Evolutionary conservation across 2,797 vertebrate species (phyloP).

Genomic region (Meriones psammophilus): DNA sequence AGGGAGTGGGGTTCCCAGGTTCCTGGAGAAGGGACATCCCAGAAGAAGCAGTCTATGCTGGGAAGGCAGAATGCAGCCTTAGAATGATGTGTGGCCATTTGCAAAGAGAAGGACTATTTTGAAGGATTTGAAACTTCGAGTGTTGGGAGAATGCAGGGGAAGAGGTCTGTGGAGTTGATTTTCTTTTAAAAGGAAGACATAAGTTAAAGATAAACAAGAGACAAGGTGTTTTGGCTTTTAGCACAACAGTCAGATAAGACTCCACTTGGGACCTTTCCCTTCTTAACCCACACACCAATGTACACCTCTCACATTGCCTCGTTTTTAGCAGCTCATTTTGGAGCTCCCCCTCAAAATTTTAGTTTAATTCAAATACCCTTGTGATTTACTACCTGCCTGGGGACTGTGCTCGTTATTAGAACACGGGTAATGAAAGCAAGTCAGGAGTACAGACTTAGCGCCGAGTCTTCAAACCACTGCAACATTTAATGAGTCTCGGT

Average conservation of each 20-base stretch:
- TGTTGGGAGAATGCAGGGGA: not conserved
- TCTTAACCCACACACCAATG: not conserved
- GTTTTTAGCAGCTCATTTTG: not conserved
- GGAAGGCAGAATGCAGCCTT: rapidly evolving
- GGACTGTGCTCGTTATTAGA: slow-evolving; percentile 14
- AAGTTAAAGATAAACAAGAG: slow-evolving; percentile 16
- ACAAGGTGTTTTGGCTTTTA: not conserved
- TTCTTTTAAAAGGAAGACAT: slow-evolving; percentile 57
- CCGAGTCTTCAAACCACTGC: not conserved
- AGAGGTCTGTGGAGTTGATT: not conserved
- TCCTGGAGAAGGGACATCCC: not conserved
- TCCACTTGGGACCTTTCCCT: not conserved
- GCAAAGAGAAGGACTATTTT: not conserved
- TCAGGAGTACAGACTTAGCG: slow-evolving; percentile 12
- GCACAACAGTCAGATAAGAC: not conserved
- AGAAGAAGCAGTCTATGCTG: not conserved
- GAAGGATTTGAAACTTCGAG: not conserved
- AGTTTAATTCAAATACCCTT: slow-evolving; percentile 41
- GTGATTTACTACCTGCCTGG: slow-evolving; percentile 5
- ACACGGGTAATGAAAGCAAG: not conserved
- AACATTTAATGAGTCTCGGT: not conserved
- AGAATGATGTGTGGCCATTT: not conserved
- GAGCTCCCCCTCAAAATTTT: slow-evolving; percentile 40
- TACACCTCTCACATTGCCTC: not conserved
- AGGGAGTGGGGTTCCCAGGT: not conserved